Conservation (phyloP, 2,797 vertebrate genomes). For the Acanthis flammea region DNA sequence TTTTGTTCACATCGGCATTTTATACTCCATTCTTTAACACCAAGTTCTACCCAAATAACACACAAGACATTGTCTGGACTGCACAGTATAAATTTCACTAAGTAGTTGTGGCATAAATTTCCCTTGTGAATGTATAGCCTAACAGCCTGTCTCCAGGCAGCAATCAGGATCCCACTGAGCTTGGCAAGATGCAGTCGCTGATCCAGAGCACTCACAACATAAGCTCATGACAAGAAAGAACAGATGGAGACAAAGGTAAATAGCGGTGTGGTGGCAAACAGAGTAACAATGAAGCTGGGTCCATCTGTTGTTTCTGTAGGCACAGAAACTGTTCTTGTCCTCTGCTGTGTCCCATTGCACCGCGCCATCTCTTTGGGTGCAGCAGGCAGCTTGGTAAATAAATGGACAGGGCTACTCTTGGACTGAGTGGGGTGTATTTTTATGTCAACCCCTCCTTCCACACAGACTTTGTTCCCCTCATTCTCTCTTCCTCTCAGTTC, state of each 20-base stretch:
- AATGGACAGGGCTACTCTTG: background rate
- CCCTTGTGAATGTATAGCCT: background rate
- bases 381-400: background rate
- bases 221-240: conserved; percentile 40
- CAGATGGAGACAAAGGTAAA: conserved; percentile 62
- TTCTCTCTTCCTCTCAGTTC: background rate
- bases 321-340: background rate
- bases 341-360: background rate
- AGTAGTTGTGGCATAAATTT: conserved; percentile 14
- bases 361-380: background rate
- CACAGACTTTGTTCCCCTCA: background rate
- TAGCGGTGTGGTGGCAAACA: background rate
- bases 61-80: background rate
- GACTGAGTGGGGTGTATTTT: background rate
- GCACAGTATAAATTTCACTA: background rate
- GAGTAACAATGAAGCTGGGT: conserved; percentile 7
- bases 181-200: conserved; percentile 21
- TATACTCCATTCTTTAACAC: background rate
- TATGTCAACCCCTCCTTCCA: background rate
- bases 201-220: conserved; percentile 45
- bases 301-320: conserved; percentile 46
- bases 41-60: background rate
- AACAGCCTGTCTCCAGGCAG: conserved; percentile 34
- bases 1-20: background rate
- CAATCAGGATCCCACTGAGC: conserved; percentile 20